Evolutionary conservation across 2,113 vertebrate species (phyloP), one percentile per base, ranked within the genome.

Genomic region (Microcebus jonahi): DNA sequence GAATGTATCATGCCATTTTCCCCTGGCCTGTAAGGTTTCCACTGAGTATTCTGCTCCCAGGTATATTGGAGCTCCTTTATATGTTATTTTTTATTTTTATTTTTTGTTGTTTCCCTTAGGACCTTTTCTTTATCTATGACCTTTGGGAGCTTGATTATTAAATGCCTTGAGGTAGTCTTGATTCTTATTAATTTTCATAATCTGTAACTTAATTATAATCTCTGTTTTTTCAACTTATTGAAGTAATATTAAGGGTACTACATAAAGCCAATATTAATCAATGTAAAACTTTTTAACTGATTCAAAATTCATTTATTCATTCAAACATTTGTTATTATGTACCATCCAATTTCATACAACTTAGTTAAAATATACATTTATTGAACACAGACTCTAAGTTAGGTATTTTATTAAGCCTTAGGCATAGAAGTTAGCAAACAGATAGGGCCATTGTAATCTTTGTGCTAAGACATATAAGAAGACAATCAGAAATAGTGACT

Each of bases 261-360:
- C 75, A 81, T 82, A 42, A 65, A 89, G 1, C 18, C 53, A 85
- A 79, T 9, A 83, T 84, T 67, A 87, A 90, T 68, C 53, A 95
- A 53, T 59, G 34, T 39, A 27, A 23, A 20, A 79, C 3, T 84
- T 89, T 79, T 73, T 75, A 80, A 80, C 18, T 80, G 10, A 84
- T 70, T 55, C 11, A 87, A 67, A 96, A 67, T 79, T 73, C 31
- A 83, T 76, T 86, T 68, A 84, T 59, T 91, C 59, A 68, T 92
- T 90, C n/a, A 94, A 85, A 91, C 1, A 6, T 92, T 90, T 76
- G 8, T 76, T 91, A 42, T 42, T 63, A 45, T 50, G 11, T 50
- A 48, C 2, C 67, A 92, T n/a, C 20, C 34, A 75, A 25, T n/a
- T 91, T 95, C 53, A 96, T 90, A 63, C 20, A 14, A 68, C 55